Percentiles rank a stretch among this genome's conserved stretches.
Conservation (phyloP, 2,888 invertebrate species). For the Tetropium fuscum region DNA sequence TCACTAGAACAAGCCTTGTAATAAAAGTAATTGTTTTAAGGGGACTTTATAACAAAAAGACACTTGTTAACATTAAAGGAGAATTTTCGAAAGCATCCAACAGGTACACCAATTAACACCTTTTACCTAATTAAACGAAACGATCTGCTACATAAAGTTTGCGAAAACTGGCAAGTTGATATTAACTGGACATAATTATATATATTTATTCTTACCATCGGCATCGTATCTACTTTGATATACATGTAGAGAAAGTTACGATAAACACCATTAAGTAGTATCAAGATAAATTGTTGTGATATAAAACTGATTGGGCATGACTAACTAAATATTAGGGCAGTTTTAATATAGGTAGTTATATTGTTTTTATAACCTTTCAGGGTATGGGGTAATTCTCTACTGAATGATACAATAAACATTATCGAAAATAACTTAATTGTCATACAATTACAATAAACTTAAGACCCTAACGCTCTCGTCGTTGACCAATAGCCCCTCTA, state of each 20-base stretch:
- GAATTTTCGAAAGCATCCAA: conserved; percentile 2
- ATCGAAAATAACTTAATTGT: too few relatives aligned
- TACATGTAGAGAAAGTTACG: conserved; percentile 15
- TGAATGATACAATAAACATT: too few relatives aligned
- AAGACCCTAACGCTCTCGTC: too few relatives aligned
- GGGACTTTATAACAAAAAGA: background rate
- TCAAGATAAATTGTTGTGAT: conserved; percentile 5
- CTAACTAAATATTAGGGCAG: conserved; percentile 1
- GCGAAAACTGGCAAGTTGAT: conserved; percentile 3
- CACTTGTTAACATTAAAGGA: background rate
- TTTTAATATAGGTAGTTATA: conserved; percentile 7
- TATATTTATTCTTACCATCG: conserved; percentile 11
- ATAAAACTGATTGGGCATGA: conserved; percentile 4
- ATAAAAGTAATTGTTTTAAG: background rate
- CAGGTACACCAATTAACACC: conserved; percentile 15
- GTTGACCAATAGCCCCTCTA: too few relatives aligned
- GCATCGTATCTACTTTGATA: conserved; percentile 14
- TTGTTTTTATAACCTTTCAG: too few relatives aligned
- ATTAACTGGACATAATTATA: conserved; percentile 14
- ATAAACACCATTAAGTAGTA: conserved; percentile 10
- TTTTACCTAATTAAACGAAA: conserved; percentile 8
- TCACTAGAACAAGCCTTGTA: background rate
- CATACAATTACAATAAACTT: too few relatives aligned
- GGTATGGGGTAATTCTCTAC: too few relatives aligned
- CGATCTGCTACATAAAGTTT: conserved; percentile 10